Evolutionary conservation across 2,113 vertebrate species (phyloP).

Genomic region (Misgurnus mizolepis): DNA sequence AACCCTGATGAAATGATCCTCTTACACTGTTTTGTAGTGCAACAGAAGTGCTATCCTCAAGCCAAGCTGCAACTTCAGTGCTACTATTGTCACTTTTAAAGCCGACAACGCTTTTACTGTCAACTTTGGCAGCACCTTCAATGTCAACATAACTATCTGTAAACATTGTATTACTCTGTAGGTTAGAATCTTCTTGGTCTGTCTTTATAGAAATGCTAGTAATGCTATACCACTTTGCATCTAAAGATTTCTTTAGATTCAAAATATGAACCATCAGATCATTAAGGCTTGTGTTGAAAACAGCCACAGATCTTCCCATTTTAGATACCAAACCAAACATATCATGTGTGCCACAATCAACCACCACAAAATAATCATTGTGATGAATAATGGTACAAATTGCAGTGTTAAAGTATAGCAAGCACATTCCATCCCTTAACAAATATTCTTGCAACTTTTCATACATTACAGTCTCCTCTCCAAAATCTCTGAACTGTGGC

Average conservation of each 20-base stretch:
- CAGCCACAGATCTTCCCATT: background rate
- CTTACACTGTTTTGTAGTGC: background rate
- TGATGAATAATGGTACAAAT: too few relatives aligned
- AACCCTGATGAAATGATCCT: background rate
- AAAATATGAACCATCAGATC: background rate
- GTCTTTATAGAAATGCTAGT: background rate
- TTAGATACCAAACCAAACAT: too few relatives aligned
- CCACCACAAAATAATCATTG: too few relatives aligned
- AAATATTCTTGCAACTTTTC: background rate
- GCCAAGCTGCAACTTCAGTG: background rate
- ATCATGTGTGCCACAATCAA: too few relatives aligned
- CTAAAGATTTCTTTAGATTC: background rate
- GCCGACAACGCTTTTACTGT: background rate
- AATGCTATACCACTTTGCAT: background rate
- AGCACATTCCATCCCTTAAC: background rate
- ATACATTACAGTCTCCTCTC: too few relatives aligned
- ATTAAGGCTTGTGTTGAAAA: constrained; percentile 2
- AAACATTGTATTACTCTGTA: background rate
- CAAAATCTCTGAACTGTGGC: too few relatives aligned
- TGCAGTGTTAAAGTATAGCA: too few relatives aligned
- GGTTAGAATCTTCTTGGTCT: background rate
- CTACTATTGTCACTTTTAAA: background rate
- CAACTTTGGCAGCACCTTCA: too few relatives aligned
- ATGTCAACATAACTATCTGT: background rate
- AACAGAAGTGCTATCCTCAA: background rate